These are phyloP conservation scores for Cinara cedri DNA, from an alignment of 2,888 invertebrate species.

Conservation along the genomic window DNA sequence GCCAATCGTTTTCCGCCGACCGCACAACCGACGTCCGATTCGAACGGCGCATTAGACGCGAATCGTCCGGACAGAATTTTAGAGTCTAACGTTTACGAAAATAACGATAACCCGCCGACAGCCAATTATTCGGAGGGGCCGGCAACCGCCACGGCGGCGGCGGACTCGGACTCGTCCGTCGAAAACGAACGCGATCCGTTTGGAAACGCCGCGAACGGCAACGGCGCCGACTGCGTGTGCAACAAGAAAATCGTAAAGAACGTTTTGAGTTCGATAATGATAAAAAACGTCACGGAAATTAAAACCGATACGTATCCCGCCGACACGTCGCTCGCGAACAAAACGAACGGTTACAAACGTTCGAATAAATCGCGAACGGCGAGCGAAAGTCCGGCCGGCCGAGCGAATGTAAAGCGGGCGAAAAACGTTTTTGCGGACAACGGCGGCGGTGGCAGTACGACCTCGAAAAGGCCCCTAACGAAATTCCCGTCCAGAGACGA, in stretches of 20 bases:
- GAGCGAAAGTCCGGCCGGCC: background rate
- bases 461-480: too few relatives aligned
- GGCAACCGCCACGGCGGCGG: too few relatives aligned
- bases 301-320: background rate
- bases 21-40: background rate
- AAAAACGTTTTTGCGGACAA: too few relatives aligned
- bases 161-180: background rate
- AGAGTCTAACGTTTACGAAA: background rate
- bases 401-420: too few relatives aligned
- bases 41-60: background rate
- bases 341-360: background rate
- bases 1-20: too few relatives aligned
- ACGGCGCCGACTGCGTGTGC: background rate
- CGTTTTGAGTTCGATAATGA: conserved; percentile 19
- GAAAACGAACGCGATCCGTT: background rate
- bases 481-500: too few relatives aligned
- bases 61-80: background rate
- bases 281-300: conserved; percentile 43
- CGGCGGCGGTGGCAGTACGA: too few relatives aligned
- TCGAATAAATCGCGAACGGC: background rate
- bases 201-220: background rate
- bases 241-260: conserved; percentile 13
- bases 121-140: background rate
- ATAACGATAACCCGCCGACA: background rate
- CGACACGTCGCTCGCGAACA: background rate